phyloP scores from a whole-genome alignment of 2,797 vertebrate genomes.

The Vireo griseus region DNA sequence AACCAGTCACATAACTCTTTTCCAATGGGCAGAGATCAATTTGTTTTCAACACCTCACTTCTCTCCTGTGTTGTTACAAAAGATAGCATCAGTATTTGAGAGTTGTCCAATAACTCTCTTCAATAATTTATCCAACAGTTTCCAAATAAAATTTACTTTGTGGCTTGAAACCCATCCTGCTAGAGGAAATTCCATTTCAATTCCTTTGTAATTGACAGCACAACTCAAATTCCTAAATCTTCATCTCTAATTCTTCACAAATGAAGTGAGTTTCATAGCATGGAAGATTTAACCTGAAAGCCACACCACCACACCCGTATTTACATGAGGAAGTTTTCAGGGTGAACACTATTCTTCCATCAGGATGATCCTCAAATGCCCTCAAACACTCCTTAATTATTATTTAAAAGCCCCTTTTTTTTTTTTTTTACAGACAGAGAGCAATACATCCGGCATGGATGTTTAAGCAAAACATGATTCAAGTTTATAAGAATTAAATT shows the following conservation, averaged over 20 bases:
- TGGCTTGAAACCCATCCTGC: not conserved
- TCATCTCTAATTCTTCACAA: not conserved
- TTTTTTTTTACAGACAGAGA: not conserved
- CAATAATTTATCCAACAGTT: not conserved
- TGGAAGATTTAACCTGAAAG: not conserved
- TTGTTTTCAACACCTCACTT: not conserved
- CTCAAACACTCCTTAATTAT: not conserved
- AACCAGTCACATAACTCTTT: not conserved
- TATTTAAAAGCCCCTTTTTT: not conserved
- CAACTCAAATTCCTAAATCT: not conserved
- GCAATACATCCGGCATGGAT: not conserved
- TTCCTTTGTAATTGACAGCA: not conserved
- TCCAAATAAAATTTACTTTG: slow-evolving; percentile 19
- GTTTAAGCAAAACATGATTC: not conserved
- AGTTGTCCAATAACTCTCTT: not conserved
- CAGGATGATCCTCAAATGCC: not conserved
- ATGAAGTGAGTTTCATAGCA: not conserved
- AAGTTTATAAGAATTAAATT: slow-evolving; percentile 8
- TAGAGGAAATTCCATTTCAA: slow-evolving; percentile 22
- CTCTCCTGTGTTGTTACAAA: not conserved
- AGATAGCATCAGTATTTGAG: not conserved
- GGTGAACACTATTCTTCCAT: not conserved
- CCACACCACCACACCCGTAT: not conserved
- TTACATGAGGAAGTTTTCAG: not conserved
- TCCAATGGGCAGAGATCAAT: not conserved